A percentile compares a stretch with the other conserved stretches of the same genome.
These are phyloP conservation scores for Myotis daubentonii DNA, from an alignment of 2,797 vertebrate genomes.

Conservation along the genomic window DNA sequence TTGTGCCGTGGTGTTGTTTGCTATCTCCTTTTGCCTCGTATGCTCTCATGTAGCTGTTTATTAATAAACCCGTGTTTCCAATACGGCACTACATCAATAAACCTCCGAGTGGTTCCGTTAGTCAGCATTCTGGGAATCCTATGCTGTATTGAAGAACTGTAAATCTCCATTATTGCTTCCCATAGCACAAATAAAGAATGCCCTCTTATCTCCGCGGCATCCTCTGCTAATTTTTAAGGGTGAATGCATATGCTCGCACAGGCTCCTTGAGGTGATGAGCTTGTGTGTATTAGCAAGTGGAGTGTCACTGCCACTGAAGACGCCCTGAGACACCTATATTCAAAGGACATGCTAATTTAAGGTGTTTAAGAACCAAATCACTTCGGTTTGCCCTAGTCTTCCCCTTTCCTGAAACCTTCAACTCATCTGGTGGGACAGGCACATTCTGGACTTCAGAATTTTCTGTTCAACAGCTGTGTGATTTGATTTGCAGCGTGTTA, in stretches of 20 bases:
- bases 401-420: slow-evolving; percentile 15
- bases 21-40: slow-evolving; percentile 22
- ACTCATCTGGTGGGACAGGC: not conserved
- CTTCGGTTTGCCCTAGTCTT: slow-evolving; percentile 23
- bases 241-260: not conserved
- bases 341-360: slow-evolving; percentile 51
- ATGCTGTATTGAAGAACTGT: slow-evolving; percentile 86
- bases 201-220: slow-evolving; percentile 63
- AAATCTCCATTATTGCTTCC: slow-evolving; percentile 89
- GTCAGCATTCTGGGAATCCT: slow-evolving; percentile 89
- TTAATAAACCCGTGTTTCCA: slow-evolving; percentile 87
- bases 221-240: slow-evolving; percentile 80
- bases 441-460: slow-evolving; percentile 53
- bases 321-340: slow-evolving; percentile 44
- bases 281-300: not conserved
- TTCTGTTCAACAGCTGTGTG: slow-evolving; percentile 48
- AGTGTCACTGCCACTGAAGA: not conserved
- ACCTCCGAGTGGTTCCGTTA: slow-evolving; percentile 82
- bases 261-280: slow-evolving; percentile 6
- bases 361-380: slow-evolving; percentile 45
- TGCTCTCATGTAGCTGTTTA: slow-evolving; percentile 77
- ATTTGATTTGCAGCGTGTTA: slow-evolving; percentile 53
- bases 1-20: not conserved
- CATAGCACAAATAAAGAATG: slow-evolving; percentile 85
- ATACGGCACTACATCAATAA: slow-evolving; percentile 84